Evolutionary conservation across 2,888 invertebrate species (phyloP).

Genomic region (Microchrysa polita): DNA sequence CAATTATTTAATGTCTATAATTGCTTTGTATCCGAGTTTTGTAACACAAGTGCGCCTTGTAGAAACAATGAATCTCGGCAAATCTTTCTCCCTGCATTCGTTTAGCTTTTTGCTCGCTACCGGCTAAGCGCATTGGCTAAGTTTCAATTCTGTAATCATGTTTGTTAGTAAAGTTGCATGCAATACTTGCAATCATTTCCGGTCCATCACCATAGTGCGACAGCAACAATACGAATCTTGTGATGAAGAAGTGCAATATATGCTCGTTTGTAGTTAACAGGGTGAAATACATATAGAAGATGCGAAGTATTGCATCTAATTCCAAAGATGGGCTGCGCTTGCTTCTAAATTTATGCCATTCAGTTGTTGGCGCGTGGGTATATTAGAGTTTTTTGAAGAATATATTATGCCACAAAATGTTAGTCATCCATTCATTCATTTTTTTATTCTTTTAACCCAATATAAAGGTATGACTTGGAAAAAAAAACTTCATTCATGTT

Average conservation of each 20-base stretch:
- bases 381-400: no score
- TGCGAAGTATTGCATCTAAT: background rate
- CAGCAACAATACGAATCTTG: background rate
- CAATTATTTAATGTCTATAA: background rate
- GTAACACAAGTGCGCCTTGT: background rate
- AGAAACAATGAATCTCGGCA: background rate
- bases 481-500: background rate
- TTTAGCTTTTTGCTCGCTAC: no score
- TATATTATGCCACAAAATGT: no score
- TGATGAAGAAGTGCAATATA: background rate
- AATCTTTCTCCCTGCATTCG: no score
- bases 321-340: background rate
- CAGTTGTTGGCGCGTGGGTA: background rate
- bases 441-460: background rate
- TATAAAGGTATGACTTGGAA: background rate
- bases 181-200: constrained; percentile 5
- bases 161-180: background rate
- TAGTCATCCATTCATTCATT: background rate
- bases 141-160: background rate
- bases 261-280: background rate
- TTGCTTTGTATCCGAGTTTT: background rate
- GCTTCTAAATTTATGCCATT: background rate
- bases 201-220: background rate
- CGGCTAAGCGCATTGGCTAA: background rate
- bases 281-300: background rate